Evolutionary conservation across 2,888 invertebrate genomes (phyloP).

Genomic region (Hirtodrosophila confusa): DNA sequence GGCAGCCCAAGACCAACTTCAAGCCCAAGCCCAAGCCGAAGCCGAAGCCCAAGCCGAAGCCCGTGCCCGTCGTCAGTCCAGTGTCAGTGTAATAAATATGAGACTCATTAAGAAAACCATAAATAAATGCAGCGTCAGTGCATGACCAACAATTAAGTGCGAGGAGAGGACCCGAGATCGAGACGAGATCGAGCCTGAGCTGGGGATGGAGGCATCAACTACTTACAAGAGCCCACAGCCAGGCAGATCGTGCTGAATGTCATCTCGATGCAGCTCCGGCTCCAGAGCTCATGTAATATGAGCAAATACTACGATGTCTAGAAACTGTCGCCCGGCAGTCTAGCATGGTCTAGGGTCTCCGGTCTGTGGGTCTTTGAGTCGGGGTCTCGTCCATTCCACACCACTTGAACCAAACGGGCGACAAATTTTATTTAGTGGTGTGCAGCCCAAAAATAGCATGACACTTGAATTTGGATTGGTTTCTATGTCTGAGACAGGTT

Average conservation of each 20-base stretch:
- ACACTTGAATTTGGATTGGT: conserved; percentile 68
- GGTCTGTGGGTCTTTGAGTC: conserved; percentile 12
- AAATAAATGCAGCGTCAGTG: conserved; percentile 79
- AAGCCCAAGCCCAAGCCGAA: conserved; percentile 9
- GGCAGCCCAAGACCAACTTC: conserved; percentile 4
- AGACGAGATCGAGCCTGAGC: conserved; percentile 4
- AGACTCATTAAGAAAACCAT: conserved; percentile 81
- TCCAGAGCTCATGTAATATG: conserved; percentile 59
- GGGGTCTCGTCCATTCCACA: conserved; percentile 11
- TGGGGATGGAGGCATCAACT: conserved; percentile 13
- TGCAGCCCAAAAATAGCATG: conserved; percentile 68
- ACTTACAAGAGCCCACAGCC: conserved; percentile 20
- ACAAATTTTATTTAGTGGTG: conserved; percentile 58
- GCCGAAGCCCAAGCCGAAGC: conserved; percentile 20
- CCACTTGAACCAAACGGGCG: conserved; percentile 66
- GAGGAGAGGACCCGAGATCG: conserved; percentile 56
- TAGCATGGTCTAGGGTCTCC: conserved; percentile 40
- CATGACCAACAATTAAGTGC: conserved; percentile 72
- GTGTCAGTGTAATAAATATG: conserved; percentile 69
- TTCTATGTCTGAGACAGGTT: conserved; percentile 59
- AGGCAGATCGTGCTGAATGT: conserved; percentile 42
- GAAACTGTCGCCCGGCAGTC: conserved; percentile 72
- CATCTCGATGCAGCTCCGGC: conserved; percentile 32
- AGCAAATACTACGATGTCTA: conserved; percentile 66
- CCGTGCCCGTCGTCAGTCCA: conserved; percentile 57